Evolutionary conservation across 2,888 invertebrate species (phyloP), one percentile per base, ranked within the genome.

Genomic region (Synergus laeviventris): DNA sequence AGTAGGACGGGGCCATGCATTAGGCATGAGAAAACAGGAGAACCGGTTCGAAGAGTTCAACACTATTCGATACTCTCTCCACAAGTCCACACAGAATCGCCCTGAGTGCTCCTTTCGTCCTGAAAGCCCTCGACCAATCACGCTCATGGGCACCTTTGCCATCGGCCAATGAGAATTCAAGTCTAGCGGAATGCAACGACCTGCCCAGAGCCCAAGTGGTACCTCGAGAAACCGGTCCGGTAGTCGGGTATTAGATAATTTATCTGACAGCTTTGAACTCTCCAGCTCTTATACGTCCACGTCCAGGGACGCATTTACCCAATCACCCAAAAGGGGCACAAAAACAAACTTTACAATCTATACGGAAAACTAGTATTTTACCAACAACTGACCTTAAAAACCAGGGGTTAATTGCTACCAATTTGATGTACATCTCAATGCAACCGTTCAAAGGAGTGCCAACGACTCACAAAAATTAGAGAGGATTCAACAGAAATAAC

Each of bases 251-350:
- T 84, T 85, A 84, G 85, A 85, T 85, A 85, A 84, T 85, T 84
- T 84, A 85, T 85, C 85, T 82, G 81, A 84, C 82, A 82, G 85
- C 83, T 85, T 82, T 84, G 85, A 84, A 85, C 84, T 84, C 84
- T 83, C 59, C 59, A 59, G 59, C 14, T 59, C 59, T 59, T 59
- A 24, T 59, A 59, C 59, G 59, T 59, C 21, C 24, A 59, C 24
- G 12, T 59, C 24, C 59, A 59, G 59, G 59, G 59, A 24, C 59
- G 59, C 12, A 24, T 59, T 59, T 59, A 59, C 18, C 5, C 14
- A 59, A 59, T 18, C 59, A 24, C 4, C 59, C 24, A 14, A 59
- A 59, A 59, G 59, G 59, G 59, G 59, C 24, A 11, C 24, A 59
- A 59, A 21, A 59, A 59, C 59, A 59, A 54, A 54, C n/a, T 9